Conservation (phyloP, 2,797 vertebrate genomes). For the Spondyliosoma cantharus region DNA sequence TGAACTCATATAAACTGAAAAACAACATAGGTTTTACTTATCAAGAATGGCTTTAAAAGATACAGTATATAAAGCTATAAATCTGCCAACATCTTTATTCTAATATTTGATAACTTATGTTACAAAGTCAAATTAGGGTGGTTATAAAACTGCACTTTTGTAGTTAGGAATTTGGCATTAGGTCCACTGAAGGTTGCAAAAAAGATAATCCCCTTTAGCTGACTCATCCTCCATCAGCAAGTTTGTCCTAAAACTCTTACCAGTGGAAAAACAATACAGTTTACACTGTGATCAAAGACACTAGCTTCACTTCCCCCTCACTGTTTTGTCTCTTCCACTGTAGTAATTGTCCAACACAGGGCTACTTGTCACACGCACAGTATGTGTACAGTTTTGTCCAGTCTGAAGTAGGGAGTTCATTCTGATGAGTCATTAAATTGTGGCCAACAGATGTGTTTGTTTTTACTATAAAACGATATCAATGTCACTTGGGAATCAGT, state of each 20-base stretch:
- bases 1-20: background rate
- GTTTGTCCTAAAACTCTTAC: background rate
- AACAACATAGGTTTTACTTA: background rate
- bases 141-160: background rate
- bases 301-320: constrained; percentile 2
- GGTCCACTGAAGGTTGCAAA: background rate
- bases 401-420: background rate
- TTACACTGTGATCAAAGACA: background rate
- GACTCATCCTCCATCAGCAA: background rate
- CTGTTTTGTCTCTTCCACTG: background rate
- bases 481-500: background rate
- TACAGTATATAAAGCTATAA: background rate
- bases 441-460: too few species aligned
- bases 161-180: background rate
- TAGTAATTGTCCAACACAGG: background rate
- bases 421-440: background rate
- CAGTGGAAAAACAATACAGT: background rate
- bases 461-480: background rate
- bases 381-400: background rate
- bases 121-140: background rate
- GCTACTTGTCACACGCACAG: background rate
- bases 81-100: background rate
- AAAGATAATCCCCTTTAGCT: background rate
- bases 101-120: background rate
- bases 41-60: background rate